A percentile compares a stretch with the other conserved stretches of the same genome.
phyloP scores from a whole-genome alignment of 2,797 vertebrate genomes.

The Takifugu rubripes region DNA sequence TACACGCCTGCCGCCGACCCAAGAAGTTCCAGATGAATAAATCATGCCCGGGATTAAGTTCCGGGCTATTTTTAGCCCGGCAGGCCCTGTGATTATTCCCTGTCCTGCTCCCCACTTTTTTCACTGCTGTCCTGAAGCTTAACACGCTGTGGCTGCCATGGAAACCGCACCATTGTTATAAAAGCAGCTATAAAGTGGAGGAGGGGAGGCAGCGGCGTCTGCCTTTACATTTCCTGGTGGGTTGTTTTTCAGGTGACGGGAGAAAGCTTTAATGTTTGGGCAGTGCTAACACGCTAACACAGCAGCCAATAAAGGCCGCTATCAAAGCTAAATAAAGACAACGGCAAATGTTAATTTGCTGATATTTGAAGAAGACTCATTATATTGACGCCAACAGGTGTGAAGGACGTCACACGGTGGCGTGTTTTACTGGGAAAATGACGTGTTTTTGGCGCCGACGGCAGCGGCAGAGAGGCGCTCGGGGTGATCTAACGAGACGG shows the following conservation, averaged over 20 bases:
- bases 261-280: not conserved
- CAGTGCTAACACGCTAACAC: not conserved
- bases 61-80: slow-evolving; percentile 64
- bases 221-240: slow-evolving; percentile 15
- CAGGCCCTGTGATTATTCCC: slow-evolving; percentile 61
- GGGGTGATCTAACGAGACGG: slow-evolving; percentile 56
- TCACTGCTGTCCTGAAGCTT: slow-evolving; percentile 64
- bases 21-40: slow-evolving; percentile 67
- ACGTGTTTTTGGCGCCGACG: slow-evolving; percentile 15
- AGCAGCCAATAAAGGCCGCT: too few species aligned
- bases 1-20: slow-evolving; percentile 44
- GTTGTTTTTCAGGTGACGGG: not conserved
- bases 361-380: not conserved
- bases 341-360: too few species aligned
- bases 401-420: slow-evolving; percentile 30
- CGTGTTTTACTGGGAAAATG: not conserved
- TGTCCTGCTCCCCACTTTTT: slow-evolving; percentile 52
- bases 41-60: slow-evolving; percentile 68
- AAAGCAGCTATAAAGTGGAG: slow-evolving; percentile 48
- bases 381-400: slow-evolving; percentile 10
- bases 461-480: slow-evolving; percentile 19
- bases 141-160: slow-evolving; percentile 68
- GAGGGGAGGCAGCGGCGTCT: slow-evolving; percentile 40
- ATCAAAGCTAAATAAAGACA: too few species aligned
- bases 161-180: slow-evolving; percentile 63